Evolutionary conservation across 2,113 vertebrate genomes (phyloP).

Genomic region (Heliornis fulica): DNA sequence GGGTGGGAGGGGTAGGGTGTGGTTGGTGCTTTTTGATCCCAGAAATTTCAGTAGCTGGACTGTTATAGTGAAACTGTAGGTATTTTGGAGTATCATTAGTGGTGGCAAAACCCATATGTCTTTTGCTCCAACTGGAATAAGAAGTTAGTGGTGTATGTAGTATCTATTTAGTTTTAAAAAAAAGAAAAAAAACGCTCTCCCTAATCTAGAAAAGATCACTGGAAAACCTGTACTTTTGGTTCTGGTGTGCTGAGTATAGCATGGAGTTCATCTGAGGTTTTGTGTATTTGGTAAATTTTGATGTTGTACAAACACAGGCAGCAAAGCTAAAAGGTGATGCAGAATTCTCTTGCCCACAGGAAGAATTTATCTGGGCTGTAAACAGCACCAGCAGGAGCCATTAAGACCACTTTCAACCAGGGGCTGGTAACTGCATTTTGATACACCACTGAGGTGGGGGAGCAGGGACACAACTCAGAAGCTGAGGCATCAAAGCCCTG

Average conservation of each 20-base stretch:
- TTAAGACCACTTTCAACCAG: neutral
- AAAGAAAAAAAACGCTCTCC: neutral
- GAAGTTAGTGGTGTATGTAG: neutral
- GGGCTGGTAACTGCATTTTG: neutral
- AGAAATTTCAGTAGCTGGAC: neutral
- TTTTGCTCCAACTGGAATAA: neutral
- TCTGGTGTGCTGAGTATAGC: neutral
- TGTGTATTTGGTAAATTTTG: neutral
- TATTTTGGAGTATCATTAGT: neutral
- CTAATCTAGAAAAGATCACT: neutral
- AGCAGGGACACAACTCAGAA: neutral
- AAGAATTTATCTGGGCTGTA: neutral
- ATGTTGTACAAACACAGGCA: neutral
- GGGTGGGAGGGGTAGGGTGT: neutral
- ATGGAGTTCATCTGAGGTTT: neutral
- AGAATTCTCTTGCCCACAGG: neutral
- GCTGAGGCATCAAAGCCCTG: neutral
- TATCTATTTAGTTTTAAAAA: neutral
- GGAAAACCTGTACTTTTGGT: neutral
- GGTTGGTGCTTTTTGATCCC: neutral
- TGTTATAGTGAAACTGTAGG: neutral
- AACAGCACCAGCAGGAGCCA: neutral
- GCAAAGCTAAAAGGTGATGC: neutral
- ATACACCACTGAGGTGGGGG: too few relatives aligned
- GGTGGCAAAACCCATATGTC: neutral